These are phyloP conservation scores for Echeneis naucrates DNA, from an alignment of 2,797 vertebrate species.

Conservation along the genomic window DNA sequence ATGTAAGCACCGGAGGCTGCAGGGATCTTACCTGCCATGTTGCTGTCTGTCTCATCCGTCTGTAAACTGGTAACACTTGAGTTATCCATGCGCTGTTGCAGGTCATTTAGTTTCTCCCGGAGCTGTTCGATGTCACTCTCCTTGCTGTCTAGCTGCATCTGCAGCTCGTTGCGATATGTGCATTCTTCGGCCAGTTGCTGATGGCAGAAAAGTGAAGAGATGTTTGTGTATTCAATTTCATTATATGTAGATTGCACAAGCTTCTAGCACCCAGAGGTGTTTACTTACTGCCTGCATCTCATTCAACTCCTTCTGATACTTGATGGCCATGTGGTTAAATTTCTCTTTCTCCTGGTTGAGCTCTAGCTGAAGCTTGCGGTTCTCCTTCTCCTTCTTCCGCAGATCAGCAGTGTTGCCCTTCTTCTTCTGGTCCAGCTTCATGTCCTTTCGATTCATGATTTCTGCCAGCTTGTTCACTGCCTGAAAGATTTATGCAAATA, in stretches of 20 bases:
- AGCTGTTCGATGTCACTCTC: slow-evolving; percentile 99
- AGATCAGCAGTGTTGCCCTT: slow-evolving; percentile 96
- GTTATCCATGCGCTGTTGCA: slow-evolving; percentile 94
- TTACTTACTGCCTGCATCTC: slow-evolving; percentile 96
- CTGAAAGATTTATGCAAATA: slow-evolving; percentile 72
- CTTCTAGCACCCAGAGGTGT: neutral
- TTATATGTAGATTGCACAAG: neutral
- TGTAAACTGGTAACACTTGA: slow-evolving; percentile 95
- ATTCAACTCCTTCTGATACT: slow-evolving; percentile 94
- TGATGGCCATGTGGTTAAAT: slow-evolving; percentile 97
- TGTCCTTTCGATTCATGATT: slow-evolving; percentile 99
- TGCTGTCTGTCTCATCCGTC: slow-evolving; percentile 93
- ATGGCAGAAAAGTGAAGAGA: slow-evolving; percentile 5
- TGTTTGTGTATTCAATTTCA: neutral
- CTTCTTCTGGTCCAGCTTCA: slow-evolving; percentile 97
- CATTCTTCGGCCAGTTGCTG: slow-evolving; percentile 96
- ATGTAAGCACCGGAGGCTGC: neutral
- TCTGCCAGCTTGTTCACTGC: slow-evolving; percentile 99
- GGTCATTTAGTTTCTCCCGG: slow-evolving; percentile 91
- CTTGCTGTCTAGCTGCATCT: slow-evolving; percentile 99
- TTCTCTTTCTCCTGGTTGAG: slow-evolving; percentile 99
- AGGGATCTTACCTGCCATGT: slow-evolving; percentile 88
- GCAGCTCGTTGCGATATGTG: slow-evolving; percentile 93
- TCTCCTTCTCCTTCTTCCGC: slow-evolving; percentile 99
- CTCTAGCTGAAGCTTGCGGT: slow-evolving; percentile 96